Conservation (phyloP, 2,888 invertebrate species). For the Mesoligia furuncula region DNA sequence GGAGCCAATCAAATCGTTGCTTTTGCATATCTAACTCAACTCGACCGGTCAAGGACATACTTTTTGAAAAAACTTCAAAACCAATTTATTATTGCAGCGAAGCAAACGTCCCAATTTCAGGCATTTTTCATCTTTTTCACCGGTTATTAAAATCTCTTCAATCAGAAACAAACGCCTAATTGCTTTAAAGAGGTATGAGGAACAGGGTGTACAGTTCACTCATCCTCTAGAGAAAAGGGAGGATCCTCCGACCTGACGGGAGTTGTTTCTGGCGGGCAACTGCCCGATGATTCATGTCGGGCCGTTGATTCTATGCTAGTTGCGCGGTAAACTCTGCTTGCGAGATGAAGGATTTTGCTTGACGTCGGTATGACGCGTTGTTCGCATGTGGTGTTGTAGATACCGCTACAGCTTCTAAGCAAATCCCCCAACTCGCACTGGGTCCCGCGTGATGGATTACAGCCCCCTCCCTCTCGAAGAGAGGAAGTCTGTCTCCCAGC, state of each 20-base stretch:
- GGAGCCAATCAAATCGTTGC: slow-evolving; percentile 39
- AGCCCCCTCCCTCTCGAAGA: background rate
- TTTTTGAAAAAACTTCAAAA: background rate
- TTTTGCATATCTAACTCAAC: slow-evolving; percentile 27
- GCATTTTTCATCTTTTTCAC: background rate
- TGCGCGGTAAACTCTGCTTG: too few species aligned
- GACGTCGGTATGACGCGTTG: too few species aligned
- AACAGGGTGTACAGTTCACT: too few species aligned
- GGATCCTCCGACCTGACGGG: too few species aligned
- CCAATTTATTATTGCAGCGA: background rate
- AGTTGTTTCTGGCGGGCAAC: too few species aligned
- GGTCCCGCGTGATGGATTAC: background rate
- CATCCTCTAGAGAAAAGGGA: too few species aligned
- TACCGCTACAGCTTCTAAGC: too few species aligned
- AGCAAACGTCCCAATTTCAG: background rate
- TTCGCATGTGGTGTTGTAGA: too few species aligned
- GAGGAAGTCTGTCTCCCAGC: background rate
- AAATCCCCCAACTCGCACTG: background rate
- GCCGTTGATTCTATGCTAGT: too few species aligned
- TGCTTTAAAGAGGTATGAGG: too few species aligned
- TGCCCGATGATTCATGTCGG: too few species aligned
- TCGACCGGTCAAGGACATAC: slow-evolving; percentile 37
- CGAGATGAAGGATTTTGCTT: too few species aligned
- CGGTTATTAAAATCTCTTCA: background rate
- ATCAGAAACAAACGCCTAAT: background rate